Base-by-base conservation (phyloP, 2,888 invertebrate genomes). In the Aproaerema taeniolella region DNA sequence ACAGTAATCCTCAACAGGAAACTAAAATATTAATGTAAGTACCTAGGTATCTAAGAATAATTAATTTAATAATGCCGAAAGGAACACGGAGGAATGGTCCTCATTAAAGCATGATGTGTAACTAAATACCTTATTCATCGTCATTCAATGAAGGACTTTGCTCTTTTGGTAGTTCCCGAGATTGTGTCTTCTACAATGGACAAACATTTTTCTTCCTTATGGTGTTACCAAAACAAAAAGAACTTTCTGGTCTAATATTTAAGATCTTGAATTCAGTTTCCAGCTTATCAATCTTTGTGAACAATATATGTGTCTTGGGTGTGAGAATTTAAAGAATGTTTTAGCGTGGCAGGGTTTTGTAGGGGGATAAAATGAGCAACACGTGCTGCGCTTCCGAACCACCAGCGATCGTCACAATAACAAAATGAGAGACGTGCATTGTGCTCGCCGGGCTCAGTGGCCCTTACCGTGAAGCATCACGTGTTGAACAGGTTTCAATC, bases 401-500 rank as follows among this genome's bases (percentile, higher is more conserved):
- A 67, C 68, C 59, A 65, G 67, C 61, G 62, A 58, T 60, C 69
- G 65, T 69, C 71, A 73, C 68, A 74, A 75, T 76, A 76, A 80
- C 75, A 75, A 72, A 75, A 67, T 70, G 60, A 68, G 71, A 70
- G 72, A 67, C 67, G 47, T 63, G 67, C 65, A 78, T 81, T 82
- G 79, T 80, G 55, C 65, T 61, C 66, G 61, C 55, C 49, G 37
- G 53, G 64, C 65, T 30, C 28, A 10, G 17, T 12, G 16, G 30
- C 66, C 68, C 62, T 53, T 43, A 48, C 38, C 42, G 30, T 47
- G 52, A 53, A 62, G 57, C 56, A 61, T 73, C 82, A 81, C 80
- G 78, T 82, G 81, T 74, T 68, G 55, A 74, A 74, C 80, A 77
- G 70, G 74, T 79, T 82, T 70, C 52, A 52, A 57, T 33, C 12